These are phyloP conservation scores for Callinectes sapidus DNA, from an alignment of 2,888 invertebrate genomes.

Conservation along the genomic window DNA sequence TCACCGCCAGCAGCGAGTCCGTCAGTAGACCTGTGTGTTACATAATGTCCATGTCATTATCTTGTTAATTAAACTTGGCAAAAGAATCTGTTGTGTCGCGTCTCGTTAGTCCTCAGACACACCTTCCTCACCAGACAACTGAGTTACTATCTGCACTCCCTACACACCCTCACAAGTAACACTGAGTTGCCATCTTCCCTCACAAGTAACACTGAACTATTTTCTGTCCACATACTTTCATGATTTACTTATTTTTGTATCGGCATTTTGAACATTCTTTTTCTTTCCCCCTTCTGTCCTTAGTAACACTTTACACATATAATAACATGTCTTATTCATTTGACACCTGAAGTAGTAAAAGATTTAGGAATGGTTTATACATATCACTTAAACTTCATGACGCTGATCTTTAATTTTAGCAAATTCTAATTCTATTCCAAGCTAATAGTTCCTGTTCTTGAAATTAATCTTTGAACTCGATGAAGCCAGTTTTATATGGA, in stretches of 20 bases:
- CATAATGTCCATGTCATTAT: conserved; percentile 48
- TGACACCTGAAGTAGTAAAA: neutral
- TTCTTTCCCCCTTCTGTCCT: too few species aligned
- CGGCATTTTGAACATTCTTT: too few species aligned
- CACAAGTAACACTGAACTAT: too few species aligned
- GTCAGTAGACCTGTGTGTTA: conserved; percentile 47
- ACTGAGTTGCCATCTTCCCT: too few species aligned
- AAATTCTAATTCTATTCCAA: too few species aligned
- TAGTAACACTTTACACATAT: too few species aligned
- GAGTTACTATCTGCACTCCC: neutral
- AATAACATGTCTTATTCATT: neutral
- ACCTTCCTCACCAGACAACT: neutral
- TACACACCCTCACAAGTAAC: too few species aligned
- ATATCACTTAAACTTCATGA: too few species aligned
- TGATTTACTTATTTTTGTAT: too few species aligned
- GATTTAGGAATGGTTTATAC: neutral
- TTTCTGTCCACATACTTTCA: too few species aligned
- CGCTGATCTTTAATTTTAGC: too few species aligned
- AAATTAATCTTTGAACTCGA: neutral
- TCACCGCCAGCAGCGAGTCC: conserved; percentile 41
- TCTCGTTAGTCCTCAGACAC: neutral
- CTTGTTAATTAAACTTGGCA: conserved; percentile 56
- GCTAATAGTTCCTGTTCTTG: neutral
- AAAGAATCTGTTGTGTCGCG: neutral
- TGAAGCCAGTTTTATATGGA: neutral